Conservation (phyloP, 1,140 invertebrate species). For the Octopus bimaculoides region DNA sequence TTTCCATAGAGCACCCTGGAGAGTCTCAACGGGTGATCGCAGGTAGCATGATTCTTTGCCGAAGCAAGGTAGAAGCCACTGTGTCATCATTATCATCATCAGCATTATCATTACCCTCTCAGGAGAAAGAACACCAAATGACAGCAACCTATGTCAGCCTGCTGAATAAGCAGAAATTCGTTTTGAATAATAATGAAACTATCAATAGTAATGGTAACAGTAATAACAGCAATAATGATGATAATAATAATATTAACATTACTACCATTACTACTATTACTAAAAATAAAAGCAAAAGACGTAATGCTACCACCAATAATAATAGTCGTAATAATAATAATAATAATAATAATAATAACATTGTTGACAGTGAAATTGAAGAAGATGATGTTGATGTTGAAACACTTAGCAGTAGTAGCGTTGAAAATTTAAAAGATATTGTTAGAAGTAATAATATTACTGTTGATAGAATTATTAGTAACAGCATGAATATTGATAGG, state of each 20-base stretch:
- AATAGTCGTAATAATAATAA: neutral
- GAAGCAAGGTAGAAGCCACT: neutral
- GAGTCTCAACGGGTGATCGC: neutral
- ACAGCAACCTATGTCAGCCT: neutral
- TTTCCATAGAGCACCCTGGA: neutral
- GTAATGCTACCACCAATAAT: no score
- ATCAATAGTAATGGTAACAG: neutral
- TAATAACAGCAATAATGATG: neutral
- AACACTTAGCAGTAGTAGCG: neutral
- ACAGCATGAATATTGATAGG: no score
- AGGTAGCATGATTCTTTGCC: constrained; percentile 1
- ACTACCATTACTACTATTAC: neutral
- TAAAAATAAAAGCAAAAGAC: no score
- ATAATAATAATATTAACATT: no score
- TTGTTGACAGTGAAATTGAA: neutral
- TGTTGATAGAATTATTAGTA: no score
- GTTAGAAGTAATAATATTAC: no score
- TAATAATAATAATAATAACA: neutral
- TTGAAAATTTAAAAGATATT: no score
- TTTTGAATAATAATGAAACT: neutral
- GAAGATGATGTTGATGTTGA: no score
- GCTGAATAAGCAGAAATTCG: neutral
- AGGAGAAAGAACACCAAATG: neutral
- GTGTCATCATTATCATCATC: no score
- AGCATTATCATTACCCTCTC: neutral